Base-by-base conservation (phyloP, 2,888 invertebrate species). In the Pelosia muscerda region DNA sequence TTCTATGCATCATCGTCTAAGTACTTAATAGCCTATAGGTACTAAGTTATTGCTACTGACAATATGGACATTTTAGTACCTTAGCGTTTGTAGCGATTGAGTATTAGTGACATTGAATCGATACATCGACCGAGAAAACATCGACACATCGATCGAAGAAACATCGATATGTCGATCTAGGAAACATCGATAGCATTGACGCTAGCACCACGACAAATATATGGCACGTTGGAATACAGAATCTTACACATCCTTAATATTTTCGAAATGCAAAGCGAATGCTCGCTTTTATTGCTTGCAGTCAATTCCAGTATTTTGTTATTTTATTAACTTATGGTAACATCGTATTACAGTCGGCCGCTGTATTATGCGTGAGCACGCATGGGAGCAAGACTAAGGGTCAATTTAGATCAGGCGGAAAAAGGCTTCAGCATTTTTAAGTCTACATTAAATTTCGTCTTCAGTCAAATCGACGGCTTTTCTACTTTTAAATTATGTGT, bases 151-250 rank as follows among this genome's bases (percentile, higher is more conserved):
- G 38, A 38, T 38, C 3, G 34, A 34, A 3, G 13, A 34, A 11
- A 34, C 31, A 34, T 34, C 34, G 34, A 34, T 11, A 11, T 13
- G 11, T 34, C 34, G 34, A 2, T 13, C 38, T 69, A 81, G 63
- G 60, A 25, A 63, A 72, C 73, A 81, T 81, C 73, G 69, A 72
- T 78, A 68, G 74, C 75, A 78, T 81, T 81, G 83, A 84, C 83
- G 76, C 75, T 85, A 89, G 86, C 87, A 90, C 88, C 88, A 85
- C 84, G 80, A 87, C 82, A 82, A 74, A 70, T 71, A 76, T 87
- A 91, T 91, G 91, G 91, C 91, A 91, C 91, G 79, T 88, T 85
- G 82, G 86, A 88, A 88, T 85, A 82, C 65, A 81, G 79, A 81
- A 82, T 78, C 79, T 79, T 82, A 83, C 69, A 75, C 63, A 69